phyloP scores from a whole-genome alignment of 2,888 invertebrate species.

The Pseudococcus jackbeardsleyi region DNA sequence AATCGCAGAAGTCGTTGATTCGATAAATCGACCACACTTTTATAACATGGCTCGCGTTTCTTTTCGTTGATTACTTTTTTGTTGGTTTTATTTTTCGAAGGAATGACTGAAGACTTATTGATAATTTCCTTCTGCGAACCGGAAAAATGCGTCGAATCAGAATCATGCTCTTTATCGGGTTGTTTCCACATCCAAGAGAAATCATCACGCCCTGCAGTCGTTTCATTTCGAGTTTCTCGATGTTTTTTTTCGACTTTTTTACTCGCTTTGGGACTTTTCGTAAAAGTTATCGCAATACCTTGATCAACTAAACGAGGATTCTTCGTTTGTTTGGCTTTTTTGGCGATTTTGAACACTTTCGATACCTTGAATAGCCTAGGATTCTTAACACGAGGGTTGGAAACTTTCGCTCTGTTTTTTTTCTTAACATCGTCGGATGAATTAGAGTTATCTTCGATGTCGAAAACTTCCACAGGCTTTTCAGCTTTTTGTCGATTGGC shows the following conservation, averaged over 20 bases:
- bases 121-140: background rate
- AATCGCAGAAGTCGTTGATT: background rate
- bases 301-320: slow-evolving; percentile 26
- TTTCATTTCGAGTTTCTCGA: background rate
- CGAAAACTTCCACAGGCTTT: background rate
- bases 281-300: background rate
- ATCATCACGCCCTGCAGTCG: background rate
- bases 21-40: background rate
- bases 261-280: background rate
- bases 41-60: background rate
- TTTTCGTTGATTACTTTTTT: background rate
- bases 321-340: background rate
- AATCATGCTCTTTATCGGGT: background rate
- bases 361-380: background rate
- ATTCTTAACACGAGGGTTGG: too few relatives aligned
- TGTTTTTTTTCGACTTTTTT: background rate
- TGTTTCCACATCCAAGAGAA: slow-evolving; percentile 17
- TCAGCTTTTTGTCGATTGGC: background rate
- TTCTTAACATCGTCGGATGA: background rate
- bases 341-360: background rate
- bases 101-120: background rate
- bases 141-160: background rate
- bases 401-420: background rate
- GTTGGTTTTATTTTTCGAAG: background rate
- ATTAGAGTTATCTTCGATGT: slow-evolving; percentile 6